Evolutionary conservation across 2,888 invertebrate species (phyloP), one percentile per base, ranked within the genome.

Genomic region (Chymomyza caudatula): DNA sequence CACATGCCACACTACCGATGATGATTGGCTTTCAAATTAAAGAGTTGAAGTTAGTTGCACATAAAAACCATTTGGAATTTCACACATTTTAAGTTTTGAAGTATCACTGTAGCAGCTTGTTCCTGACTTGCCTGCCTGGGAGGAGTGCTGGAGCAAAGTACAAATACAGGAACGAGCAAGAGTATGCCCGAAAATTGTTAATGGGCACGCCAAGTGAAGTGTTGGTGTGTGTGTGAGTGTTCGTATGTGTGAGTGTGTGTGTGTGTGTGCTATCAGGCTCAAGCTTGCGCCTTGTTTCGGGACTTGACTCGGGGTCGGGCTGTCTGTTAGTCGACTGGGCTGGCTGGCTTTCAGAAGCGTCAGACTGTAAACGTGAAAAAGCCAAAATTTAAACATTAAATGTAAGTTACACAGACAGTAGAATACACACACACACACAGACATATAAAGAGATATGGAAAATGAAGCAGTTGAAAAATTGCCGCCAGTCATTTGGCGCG

Each of bases 401-500:
- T 85, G 75, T 80, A 72, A 85, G 76, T 79, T 71, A 65, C 42
- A 58, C 65, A 61, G 57, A 63, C 63, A 57, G 47, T 1, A 49
- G 17, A 63, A 20, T 20, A 43, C 57, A 55, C 37, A 54, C 29
- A 56, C 54, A 71, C 55, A 65, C 25, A 57, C 60, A 60, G 75
- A 51, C 73, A 67, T 73, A 20, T 17, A 68, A 76, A 67, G 68
- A 75, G 47, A 47, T 47, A 51, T 70, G 25, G 25, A 77, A 81
- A 68, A 76, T 73, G 77, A 75, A 76, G 70, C 83, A 71, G 76
- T 76, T 82, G 80, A 76, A 79, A 85, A 77, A 81, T 76, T 69
- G 85, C 81, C 85, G 71, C 69, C 77, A 81, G 85, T 74, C 80
- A 80, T 83, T 81, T 83, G 81, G 85, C 81, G 81, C 85, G 81